Evolutionary conservation across 2,888 invertebrate species (phyloP), one percentile per base, ranked within the genome.

Genomic region (Cosmia pyralina): DNA sequence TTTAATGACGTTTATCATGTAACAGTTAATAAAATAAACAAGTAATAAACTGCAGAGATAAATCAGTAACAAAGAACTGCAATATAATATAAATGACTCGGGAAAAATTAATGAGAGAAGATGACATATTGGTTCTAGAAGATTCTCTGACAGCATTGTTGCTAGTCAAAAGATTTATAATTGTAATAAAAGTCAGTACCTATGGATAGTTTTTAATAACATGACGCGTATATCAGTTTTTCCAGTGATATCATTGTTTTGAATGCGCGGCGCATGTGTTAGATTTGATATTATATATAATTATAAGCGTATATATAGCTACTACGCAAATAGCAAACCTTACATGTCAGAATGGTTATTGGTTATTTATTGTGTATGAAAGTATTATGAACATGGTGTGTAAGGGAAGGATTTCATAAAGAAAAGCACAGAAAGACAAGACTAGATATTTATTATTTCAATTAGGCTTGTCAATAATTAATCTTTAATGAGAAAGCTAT

Each of bases 221-320:
- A 79, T 79, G 38, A 71, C 66, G 58, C 34, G 15, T 60, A 66
- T 68, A 65, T 71, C 59, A 79, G 81, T 78, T 75, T 85, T 81
- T 66, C 81, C 79, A 75, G 62, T 85, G 87, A 81, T 75, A 79
- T 87, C 86, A 85, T 77, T 85, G 77, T 79, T 83, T 81, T 75
- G 53, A 46, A 85, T 80, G 80, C 77, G 67, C 15, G 4, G 34
- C n/a, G 65, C 69, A 64, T n/a, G n/a, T n/a, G n/a, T n/a, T n/a
- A n/a, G n/a, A n/a, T n/a, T n/a, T n/a, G n/a, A n/a, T n/a, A n/a
- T n/a, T n/a, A n/a, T n/a, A n/a, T n/a, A n/a, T n/a, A n/a, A n/a
- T n/a, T n/a, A n/a, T n/a, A n/a, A n/a, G n/a, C n/a, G n/a, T n/a
- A n/a, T n/a, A n/a, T n/a, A n/a, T n/a, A n/a, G n/a, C n/a, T n/a